phyloP scores from a whole-genome alignment of 2,113 vertebrate genomes.

The Aspidoscelis tigris region DNA sequence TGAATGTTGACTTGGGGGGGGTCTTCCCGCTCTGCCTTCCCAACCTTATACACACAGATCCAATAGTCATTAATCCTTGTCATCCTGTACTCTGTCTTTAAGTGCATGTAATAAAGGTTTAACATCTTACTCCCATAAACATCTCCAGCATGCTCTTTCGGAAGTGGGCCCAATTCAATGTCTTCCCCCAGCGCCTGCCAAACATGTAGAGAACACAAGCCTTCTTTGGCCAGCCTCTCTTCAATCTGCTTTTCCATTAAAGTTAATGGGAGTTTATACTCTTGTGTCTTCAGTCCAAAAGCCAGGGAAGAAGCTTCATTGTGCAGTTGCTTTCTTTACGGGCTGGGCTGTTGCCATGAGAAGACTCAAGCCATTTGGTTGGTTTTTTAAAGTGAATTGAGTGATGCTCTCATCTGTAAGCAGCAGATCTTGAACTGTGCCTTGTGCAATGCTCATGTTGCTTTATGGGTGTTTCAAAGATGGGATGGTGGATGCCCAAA shows the following conservation, averaged over 20 bases:
- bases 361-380: not conserved
- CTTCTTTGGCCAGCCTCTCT: rapidly evolving
- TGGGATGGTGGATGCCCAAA: too few relatives aligned
- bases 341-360: not conserved
- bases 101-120: not conserved
- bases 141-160: slow-evolving; percentile 2
- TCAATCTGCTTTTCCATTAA: not conserved
- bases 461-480: too few relatives aligned
- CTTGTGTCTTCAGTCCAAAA: not conserved
- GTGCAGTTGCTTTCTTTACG: slow-evolving; percentile 18
- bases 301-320: slow-evolving; percentile 8
- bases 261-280: slow-evolving; percentile 23
- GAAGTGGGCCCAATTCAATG: not conserved
- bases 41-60: not conserved
- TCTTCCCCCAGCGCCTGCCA: not conserved
- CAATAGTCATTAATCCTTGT: not conserved
- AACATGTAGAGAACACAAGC: not conserved
- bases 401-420: not conserved
- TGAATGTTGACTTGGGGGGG: not conserved
- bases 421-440: not conserved
- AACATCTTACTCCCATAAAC: not conserved
- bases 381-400: slow-evolving; percentile 24
- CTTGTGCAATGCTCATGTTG: not conserved
- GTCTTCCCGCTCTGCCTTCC: not conserved
- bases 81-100: rapidly evolving